phyloP scores from a whole-genome alignment of 1,140 invertebrate genomes.

The Orussus abietinus region DNA sequence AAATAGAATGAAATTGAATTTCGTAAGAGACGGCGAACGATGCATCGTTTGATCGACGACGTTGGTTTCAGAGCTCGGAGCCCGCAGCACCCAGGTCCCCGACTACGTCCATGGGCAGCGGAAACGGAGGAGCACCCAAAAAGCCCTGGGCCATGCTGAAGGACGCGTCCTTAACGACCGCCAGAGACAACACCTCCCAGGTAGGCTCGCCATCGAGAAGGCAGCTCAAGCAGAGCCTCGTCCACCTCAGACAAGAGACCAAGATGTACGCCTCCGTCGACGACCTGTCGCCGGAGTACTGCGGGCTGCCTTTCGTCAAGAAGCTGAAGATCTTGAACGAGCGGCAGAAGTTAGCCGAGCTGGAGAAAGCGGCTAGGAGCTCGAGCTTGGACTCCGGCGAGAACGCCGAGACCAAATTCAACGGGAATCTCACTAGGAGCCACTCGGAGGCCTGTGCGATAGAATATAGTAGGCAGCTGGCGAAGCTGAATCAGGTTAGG shows the following conservation, averaged over 20 bases:
- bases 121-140: conserved; percentile 24
- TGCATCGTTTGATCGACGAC: no score
- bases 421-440: conserved; percentile 60
- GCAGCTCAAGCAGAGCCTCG: conserved; percentile 36
- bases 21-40: no score
- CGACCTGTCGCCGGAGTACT: conserved; percentile 83
- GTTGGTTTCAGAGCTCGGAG: no score
- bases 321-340: conserved; percentile 85
- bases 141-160: conserved; percentile 50
- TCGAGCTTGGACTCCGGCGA: conserved; percentile 76
- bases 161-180: conserved; percentile 41
- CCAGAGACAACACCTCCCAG: conserved; percentile 26
- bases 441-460: conserved; percentile 59
- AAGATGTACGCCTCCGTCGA: conserved; percentile 77
- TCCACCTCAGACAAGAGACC: conserved; percentile 48
- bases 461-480: conserved; percentile 46
- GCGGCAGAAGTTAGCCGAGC: conserved; percentile 76
- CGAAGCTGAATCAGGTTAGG: conserved; percentile 42
- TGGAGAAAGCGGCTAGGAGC: conserved; percentile 72
- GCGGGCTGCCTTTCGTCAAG: conserved; percentile 82
- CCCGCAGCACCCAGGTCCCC: conserved; percentile 5
- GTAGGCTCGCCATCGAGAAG: conserved; percentile 28
- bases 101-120: conserved; percentile 15
- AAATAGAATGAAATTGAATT: no score
- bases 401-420: conserved; percentile 55